Evolutionary conservation across 1,140 invertebrate genomes (phyloP).

Genomic region (Epicauta chinensis): DNA sequence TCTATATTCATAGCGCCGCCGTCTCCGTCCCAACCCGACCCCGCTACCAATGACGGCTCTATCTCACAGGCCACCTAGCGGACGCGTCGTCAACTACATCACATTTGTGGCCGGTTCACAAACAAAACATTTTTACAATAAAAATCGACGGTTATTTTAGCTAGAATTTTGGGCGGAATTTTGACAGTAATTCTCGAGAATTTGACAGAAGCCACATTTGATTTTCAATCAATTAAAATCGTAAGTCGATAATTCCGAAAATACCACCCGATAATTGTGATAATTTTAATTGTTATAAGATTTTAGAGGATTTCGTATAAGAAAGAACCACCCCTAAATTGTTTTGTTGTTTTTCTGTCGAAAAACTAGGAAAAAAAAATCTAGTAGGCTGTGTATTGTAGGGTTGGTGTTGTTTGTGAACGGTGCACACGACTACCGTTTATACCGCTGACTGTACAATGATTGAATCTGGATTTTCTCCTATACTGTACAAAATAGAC

Average conservation of each 20-base stretch:
- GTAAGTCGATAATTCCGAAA: no score
- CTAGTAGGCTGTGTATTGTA: not conserved
- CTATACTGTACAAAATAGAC: conserved; percentile 43
- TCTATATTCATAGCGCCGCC: conserved; percentile 37
- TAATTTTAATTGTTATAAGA: no score
- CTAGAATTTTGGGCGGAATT: no score
- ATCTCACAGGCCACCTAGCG: conserved; percentile 19
- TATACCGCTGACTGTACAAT: conserved; percentile 36
- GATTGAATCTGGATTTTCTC: conserved; percentile 39
- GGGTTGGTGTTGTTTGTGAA: conserved; percentile 17
- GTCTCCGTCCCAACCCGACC: conserved; percentile 1
- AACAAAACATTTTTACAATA: not conserved
- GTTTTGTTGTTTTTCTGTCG: no score
- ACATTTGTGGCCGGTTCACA: conserved; percentile 11
- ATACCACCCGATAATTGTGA: no score
- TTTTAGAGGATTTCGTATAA: no score
- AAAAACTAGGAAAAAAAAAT: no score
- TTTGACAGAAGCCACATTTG: no score
- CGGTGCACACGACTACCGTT: conserved; percentile 14
- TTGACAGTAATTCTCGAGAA: no score
- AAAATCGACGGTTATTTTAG: no score
- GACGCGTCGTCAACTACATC: conserved; percentile 6
- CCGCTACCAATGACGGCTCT: conserved; percentile 16
- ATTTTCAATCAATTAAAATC: no score
- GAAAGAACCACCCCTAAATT: no score